Conservation (phyloP, 2,113 vertebrate species). For the Euleptes europaea region DNA sequence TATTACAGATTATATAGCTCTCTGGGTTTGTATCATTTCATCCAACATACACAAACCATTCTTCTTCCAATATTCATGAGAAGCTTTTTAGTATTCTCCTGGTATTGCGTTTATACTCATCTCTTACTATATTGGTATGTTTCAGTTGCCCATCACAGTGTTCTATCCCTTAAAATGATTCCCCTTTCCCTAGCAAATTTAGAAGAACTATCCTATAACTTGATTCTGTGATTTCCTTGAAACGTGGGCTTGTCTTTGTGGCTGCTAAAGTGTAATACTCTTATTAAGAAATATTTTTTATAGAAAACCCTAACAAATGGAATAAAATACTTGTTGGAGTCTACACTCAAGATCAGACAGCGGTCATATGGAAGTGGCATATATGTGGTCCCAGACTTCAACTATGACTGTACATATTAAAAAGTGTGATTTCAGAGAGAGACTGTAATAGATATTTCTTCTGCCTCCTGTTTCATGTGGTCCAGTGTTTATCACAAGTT, state of each 20-base stretch:
- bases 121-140: neutral
- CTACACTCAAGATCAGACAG: no score
- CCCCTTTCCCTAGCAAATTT: neutral
- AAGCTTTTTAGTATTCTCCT: constrained; percentile 14
- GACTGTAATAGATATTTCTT: no score
- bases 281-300: neutral
- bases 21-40: constrained; percentile 46
- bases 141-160: neutral
- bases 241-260: neutral
- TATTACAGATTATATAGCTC: constrained; percentile 40
- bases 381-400: no score
- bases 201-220: neutral
- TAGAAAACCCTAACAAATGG: no score
- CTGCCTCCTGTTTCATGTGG: no score
- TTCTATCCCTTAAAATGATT: constrained; percentile 3
- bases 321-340: no score
- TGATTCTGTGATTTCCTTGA: neutral
- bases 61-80: neutral
- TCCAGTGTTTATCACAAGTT: no score
- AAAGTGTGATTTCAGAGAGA: no score
- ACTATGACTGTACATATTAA: no score
- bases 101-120: neutral
- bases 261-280: neutral
- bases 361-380: no score
- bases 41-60: constrained; percentile 26